These are phyloP conservation scores for Notolabrus celidotus DNA, from an alignment of 2,797 vertebrate species.

Conservation along the genomic window DNA sequence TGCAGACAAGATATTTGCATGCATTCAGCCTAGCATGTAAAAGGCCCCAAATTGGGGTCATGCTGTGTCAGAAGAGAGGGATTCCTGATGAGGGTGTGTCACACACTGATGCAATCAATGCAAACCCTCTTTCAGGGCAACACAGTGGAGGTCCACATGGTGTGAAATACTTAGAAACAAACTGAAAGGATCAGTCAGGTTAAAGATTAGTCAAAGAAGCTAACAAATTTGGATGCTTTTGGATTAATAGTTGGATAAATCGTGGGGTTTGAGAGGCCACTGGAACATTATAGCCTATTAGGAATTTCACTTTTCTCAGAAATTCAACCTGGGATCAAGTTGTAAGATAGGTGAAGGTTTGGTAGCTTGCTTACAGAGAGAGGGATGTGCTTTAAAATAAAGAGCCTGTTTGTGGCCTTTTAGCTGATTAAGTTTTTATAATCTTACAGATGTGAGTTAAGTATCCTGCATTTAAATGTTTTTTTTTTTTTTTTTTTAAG, in stretches of 20 bases:
- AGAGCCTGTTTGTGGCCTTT: no score
- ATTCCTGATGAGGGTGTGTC: slow-evolving; percentile 11
- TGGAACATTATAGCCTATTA: background rate
- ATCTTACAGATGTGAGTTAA: no score
- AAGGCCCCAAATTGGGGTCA: background rate
- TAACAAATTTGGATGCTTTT: background rate
- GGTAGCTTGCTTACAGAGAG: background rate
- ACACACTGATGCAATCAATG: slow-evolving; percentile 2
- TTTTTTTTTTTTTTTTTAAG: no score
- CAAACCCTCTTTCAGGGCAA: background rate
- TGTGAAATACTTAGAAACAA: background rate
- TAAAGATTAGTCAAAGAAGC: no score
- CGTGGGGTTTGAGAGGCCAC: background rate
- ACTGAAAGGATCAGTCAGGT: background rate
- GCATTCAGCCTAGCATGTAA: background rate
- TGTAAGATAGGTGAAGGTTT: background rate
- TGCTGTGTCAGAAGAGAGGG: background rate
- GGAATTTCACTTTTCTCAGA: background rate
- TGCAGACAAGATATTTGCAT: background rate
- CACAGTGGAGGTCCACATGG: background rate
- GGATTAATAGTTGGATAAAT: background rate
- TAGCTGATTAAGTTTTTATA: background rate
- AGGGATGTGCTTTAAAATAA: background rate
- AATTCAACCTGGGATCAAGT: background rate
- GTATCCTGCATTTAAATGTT: no score